phyloP scores from a whole-genome alignment of 2,113 vertebrate species.

The Podilymbus podiceps region DNA sequence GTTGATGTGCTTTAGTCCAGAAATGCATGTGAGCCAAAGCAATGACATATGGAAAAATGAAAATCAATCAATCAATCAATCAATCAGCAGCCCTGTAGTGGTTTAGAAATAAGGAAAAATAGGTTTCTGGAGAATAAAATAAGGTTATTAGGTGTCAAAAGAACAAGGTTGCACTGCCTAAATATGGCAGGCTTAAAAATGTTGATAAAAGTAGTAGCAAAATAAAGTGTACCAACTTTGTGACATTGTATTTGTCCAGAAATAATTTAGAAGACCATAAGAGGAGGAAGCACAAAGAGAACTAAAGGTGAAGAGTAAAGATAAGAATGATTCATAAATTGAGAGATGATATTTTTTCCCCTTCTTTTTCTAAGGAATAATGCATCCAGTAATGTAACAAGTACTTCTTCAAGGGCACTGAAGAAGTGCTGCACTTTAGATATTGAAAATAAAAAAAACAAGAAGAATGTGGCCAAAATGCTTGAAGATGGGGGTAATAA shows the following conservation, averaged over 20 bases:
- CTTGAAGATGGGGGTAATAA: conserved; percentile 44
- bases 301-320: conserved; percentile 72
- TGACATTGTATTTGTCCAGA: conserved; percentile 35
- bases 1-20: too few relatives aligned
- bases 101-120: background rate
- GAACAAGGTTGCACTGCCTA: background rate
- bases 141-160: background rate
- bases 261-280: conserved; percentile 65
- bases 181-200: background rate
- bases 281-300: conserved; percentile 59
- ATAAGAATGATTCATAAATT: conserved; percentile 73
- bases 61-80: background rate
- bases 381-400: conserved; percentile 54
- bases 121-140: background rate
- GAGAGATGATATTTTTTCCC: conserved; percentile 56
- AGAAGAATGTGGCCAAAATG: conserved; percentile 60
- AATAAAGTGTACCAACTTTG: conserved; percentile 6
- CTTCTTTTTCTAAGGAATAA: conserved; percentile 60
- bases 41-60: accelerated
- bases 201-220: background rate
- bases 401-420: conserved; percentile 64
- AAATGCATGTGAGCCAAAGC: background rate
- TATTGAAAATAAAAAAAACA: conserved; percentile 49
- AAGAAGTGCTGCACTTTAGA: conserved; percentile 33
- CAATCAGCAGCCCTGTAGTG: background rate